Conservation (phyloP, 92 coral and sea anemone species). For the Desmophyllum pertusum region DNA sequence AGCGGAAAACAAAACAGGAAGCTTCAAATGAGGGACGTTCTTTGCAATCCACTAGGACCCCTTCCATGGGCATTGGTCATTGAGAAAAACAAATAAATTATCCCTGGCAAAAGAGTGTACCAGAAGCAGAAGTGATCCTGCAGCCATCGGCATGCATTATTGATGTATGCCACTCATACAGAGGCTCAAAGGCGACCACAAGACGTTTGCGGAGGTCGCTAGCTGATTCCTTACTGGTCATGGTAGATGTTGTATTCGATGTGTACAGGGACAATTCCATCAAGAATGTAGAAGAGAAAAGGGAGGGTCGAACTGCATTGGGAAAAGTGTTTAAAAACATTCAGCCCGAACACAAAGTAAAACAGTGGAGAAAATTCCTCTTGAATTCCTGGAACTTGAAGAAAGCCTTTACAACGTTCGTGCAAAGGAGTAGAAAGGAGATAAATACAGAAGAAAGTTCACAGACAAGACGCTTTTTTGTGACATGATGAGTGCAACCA, state of each 20-base stretch:
- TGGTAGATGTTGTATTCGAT: conserved; percentile 59
- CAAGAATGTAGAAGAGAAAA: conserved; percentile 63
- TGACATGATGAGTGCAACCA: conserved; percentile 45
- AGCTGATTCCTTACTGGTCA: conserved; percentile 22
- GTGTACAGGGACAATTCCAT: conserved; percentile 52
- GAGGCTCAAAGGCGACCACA: conserved; percentile 58
- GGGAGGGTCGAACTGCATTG: conserved; percentile 39
- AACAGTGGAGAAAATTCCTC: conserved; percentile 54
- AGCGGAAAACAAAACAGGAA: conserved; percentile 55
- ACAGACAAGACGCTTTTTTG: conserved; percentile 39
- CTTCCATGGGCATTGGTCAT: conserved; percentile 57
- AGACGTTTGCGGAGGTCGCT: conserved; percentile 49
- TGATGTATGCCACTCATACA: conserved; percentile 79
- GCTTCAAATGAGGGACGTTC: conserved; percentile 54
- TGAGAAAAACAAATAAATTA: conserved; percentile 16
- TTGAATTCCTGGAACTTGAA: conserved; percentile 55
- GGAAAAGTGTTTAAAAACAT: conserved; percentile 45
- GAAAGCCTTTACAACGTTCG: conserved; percentile 57
- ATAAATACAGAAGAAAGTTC: conserved; percentile 30
- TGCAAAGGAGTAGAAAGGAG: conserved; percentile 49
- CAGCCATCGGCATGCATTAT: conserved; percentile 62
- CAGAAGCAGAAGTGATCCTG: conserved; percentile 46
- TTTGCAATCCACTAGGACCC: conserved; percentile 64
- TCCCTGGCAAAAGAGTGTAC: conserved; percentile 33
- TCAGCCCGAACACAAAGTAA: conserved; percentile 34